Evolutionary conservation across 1,140 invertebrate species (phyloP).

Genomic region (Lerema accius): DNA sequence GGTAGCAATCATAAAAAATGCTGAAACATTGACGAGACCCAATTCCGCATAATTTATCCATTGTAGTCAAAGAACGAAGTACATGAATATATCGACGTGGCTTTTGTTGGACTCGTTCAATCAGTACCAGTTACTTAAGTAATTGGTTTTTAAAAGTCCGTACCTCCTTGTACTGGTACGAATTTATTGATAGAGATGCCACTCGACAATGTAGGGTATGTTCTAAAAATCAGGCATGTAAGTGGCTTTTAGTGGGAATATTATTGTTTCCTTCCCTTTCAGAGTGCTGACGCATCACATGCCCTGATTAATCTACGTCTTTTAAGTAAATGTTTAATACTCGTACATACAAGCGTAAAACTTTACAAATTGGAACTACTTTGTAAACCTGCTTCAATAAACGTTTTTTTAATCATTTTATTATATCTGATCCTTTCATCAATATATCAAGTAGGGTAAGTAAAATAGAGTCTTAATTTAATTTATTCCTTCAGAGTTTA

Average conservation of each 20-base stretch:
- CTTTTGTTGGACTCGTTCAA: constrained; percentile 59
- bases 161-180: constrained; percentile 62
- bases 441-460: too few relatives aligned
- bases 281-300: not conserved
- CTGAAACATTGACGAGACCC: constrained; percentile 2
- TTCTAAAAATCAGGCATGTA: constrained; percentile 15
- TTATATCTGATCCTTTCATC: too few relatives aligned
- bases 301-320: not conserved
- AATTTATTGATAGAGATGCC: constrained; percentile 41
- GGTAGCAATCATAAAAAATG: not conserved
- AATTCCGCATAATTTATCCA: constrained; percentile 16
- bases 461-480: too few relatives aligned
- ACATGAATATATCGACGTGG: constrained; percentile 29
- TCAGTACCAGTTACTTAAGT: constrained; percentile 72
- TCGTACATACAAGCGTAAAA: not conserved
- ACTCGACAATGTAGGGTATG: constrained; percentile 12
- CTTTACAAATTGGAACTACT: too few relatives aligned
- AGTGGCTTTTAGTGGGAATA: not conserved
- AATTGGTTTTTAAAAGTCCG: constrained; percentile 71
- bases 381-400: too few relatives aligned
- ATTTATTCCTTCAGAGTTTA: too few relatives aligned
- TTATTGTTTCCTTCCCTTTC: not conserved
- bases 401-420: too few relatives aligned
- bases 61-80: constrained; percentile 5
- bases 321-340: not conserved